Evolutionary conservation across 2,888 invertebrate genomes (phyloP).

Genomic region (Ennomos erosarius): DNA sequence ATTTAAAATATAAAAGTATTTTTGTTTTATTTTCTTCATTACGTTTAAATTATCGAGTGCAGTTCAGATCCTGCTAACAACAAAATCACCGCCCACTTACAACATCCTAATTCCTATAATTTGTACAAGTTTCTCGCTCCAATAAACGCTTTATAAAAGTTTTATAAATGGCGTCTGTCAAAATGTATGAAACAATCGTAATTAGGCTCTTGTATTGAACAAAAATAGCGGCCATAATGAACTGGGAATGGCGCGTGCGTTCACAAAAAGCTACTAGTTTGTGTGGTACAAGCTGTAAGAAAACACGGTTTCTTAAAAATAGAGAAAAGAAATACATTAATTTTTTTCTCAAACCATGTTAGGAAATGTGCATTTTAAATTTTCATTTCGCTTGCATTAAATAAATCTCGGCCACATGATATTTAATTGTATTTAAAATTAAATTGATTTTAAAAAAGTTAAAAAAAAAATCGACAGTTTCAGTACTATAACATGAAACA

Average conservation of each 20-base stretch:
- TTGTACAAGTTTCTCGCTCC: conserved; percentile 57
- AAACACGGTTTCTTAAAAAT: conserved; percentile 36
- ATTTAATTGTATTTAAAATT: no score
- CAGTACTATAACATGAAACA: no score
- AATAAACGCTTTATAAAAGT: conserved; percentile 61
- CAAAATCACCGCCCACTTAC: conserved; percentile 29
- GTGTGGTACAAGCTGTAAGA: conserved; percentile 54
- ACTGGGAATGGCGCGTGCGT: conserved; percentile 70
- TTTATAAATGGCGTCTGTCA: conserved; percentile 82
- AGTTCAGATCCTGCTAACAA: not conserved
- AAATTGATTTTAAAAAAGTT: no score
- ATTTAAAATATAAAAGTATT: no score
- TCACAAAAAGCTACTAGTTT: conserved; percentile 74
- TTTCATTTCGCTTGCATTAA: no score
- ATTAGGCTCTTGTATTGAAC: conserved; percentile 80
- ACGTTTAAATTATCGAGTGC: not conserved
- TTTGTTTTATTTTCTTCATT: not conserved
- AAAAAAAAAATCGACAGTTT: no score
- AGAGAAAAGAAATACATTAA: no score
- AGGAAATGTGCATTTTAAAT: no score
- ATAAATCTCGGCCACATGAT: no score
- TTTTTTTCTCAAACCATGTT: no score
- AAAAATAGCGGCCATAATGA: conserved; percentile 70
- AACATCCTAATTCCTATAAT: conserved; percentile 50
- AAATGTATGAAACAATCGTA: conserved; percentile 80